Percentiles rank a stretch among this genome's conserved stretches.
Evolutionary conservation across 2,113 vertebrate genomes (phyloP).

Genomic region (Rhinichthys klamathensis): DNA sequence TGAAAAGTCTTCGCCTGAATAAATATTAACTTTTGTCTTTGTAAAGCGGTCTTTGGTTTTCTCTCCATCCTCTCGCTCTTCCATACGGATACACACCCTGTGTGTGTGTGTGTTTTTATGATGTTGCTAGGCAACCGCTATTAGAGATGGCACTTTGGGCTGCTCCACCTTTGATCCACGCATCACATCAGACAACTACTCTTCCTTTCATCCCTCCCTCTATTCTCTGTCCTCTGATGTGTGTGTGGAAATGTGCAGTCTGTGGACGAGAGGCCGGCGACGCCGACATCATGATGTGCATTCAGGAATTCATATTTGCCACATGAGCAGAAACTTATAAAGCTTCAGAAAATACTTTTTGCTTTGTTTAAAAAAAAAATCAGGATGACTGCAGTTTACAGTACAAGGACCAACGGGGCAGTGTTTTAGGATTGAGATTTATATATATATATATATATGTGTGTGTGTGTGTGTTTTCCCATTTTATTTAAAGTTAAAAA

Average conservation of each 20-base stretch:
- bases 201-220: slow-evolving; percentile 44
- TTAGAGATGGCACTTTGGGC: slow-evolving; percentile 38
- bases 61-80: not conserved
- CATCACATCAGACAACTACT: slow-evolving; percentile 34
- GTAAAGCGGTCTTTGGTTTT: not conserved
- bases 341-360: not conserved
- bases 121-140: slow-evolving; percentile 40
- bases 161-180: slow-evolving; percentile 48
- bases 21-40: slow-evolving; percentile 33
- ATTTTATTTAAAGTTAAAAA: too few species aligned
- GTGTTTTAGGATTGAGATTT: too few species aligned
- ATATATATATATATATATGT: too few species aligned
- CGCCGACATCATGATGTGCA: too few species aligned
- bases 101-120: slow-evolving; percentile 4
- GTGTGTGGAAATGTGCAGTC: not conserved
- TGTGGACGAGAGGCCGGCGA: not conserved
- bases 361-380: not conserved
- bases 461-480: too few species aligned
- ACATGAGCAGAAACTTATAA: too few species aligned
- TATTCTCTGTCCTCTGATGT: slow-evolving; percentile 27
- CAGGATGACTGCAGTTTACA: too few species aligned
- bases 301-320: too few species aligned
- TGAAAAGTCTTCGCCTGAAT: slow-evolving; percentile 4
- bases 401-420: too few species aligned
- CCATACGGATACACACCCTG: not conserved